Evolutionary conservation across 1,140 invertebrate species (phyloP), one percentile per base, ranked within the genome.

Genomic region (Condylostylus longicornis): DNA sequence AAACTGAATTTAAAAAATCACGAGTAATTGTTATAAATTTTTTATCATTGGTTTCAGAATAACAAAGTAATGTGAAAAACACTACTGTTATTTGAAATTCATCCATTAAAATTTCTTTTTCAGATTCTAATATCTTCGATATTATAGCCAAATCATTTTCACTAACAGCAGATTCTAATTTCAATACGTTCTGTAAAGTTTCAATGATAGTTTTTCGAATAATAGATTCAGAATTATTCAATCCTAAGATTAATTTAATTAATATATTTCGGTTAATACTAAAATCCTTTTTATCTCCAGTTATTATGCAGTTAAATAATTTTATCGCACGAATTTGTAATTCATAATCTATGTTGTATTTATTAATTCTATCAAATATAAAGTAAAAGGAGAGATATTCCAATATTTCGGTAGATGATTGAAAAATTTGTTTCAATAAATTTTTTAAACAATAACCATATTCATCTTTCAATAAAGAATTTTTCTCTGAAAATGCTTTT

Each of bases 321-420:
- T 43, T 35, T 8, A 53, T 54, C 7, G 46, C 49, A 4, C 48
- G 44, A 20, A 59, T 8, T 0, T 53, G 50, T 7, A 51, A 25
- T 10, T 50, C 22, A 0, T 49, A 23, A 32, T 51, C 54, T 2
- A 54, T 44, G 0, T 32, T 22, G 5, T 48, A 1, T 4, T 47
- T 23, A 1, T 43, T 32, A 30, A 56, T 10, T 0, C 31, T 19
- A 13, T 54, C 52, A 18, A 54, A 48, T 0, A 59, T 39, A 33
- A 48, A 58, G 18, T 70, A 63, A 45, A 69, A 69, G 6, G 60
- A 55, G 3, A 71, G 45, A 18, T 70, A 67, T 4, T 69, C 58
- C 13, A 69, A 53, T 45, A 65, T 69, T 10, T 66, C 52, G 42
- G 60, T 58, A 2, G 58, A 13, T 22, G 48, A 51, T 3, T 52